Base-by-base conservation (phyloP, 2,797 vertebrate species). In the Pangasius krempfi region DNA sequence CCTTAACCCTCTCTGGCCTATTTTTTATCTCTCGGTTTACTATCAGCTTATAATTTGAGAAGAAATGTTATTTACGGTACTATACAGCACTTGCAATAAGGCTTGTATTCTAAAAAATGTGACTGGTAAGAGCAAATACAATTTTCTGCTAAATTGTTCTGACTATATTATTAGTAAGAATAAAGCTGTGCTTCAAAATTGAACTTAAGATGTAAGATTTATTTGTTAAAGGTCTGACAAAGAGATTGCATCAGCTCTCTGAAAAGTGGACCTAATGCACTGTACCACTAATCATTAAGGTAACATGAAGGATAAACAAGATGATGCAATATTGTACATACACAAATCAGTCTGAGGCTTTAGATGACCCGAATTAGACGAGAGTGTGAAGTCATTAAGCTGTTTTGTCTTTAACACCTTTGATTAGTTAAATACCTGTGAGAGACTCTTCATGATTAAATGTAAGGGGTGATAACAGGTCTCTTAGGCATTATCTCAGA, bases 361-460 rank as follows among this genome's bases (percentile, higher is more conserved):
- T 44, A 58, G 9, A 79, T 58, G 50, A 6, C 62, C 25, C 54
- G 52, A 52, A 44, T 70, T 25, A 47, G 40, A 12, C 4, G 10
- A 56, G 10, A 78, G 70, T 86, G 75, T 87, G 68, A 86, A 54
- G 58, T 50, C 47, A 76, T 66, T 66, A 78, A 79, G 54, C 5
- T 22, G 44, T 85, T 66, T 20, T 90, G 50, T 81, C 25, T 86
- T 88, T 64, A 86, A 90, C 88, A 89, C 89, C 70, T 89, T 88
- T 86, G 86, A 90, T 91, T 80, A 78, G 64, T 73, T n/a, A 7
- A 70, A 84, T 70, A 47, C 90, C 78, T 80, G 2, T 86, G 89
- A 88, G 89, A 86, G 83, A 40, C 20, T 62, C n/a, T 60, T 12
- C 0, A 16, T 50, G 2, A 37, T 52, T 37, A 62, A 88, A 89